phyloP scores from a whole-genome alignment of 1,140 invertebrate species.

The Caenorhabditis latens region DNA sequence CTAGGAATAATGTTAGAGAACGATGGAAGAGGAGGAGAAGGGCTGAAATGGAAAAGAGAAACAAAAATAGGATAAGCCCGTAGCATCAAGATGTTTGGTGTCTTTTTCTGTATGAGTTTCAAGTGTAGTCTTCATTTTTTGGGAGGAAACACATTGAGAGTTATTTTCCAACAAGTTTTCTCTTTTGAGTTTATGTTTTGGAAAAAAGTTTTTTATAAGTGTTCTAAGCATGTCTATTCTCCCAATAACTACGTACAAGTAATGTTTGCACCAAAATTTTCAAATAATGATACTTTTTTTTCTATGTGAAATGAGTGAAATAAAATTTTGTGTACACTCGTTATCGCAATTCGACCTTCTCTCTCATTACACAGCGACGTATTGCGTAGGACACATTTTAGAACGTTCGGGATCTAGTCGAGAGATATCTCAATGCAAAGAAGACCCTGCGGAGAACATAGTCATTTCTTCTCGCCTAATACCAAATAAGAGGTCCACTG shows the following conservation, averaged over 20 bases:
- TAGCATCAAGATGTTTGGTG: background rate
- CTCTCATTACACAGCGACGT: too few relatives aligned
- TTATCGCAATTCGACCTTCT: background rate
- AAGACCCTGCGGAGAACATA: background rate
- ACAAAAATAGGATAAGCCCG: constrained; percentile 23
- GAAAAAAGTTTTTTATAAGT: too few relatives aligned
- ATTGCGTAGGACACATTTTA: background rate
- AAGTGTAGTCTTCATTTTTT: too few relatives aligned
- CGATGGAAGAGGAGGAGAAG: background rate
- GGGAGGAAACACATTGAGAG: too few relatives aligned
- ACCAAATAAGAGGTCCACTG: background rate
- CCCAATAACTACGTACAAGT: too few relatives aligned
- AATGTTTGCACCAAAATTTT: too few relatives aligned
- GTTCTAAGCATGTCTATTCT: too few relatives aligned
- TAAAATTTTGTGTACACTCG: too few relatives aligned
- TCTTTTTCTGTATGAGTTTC: background rate
- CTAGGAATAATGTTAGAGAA: background rate
- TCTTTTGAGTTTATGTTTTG: background rate
- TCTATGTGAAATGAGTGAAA: too few relatives aligned
- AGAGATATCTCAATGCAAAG: too few relatives aligned
- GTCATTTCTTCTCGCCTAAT: background rate
- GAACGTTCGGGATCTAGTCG: background rate
- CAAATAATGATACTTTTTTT: too few relatives aligned
- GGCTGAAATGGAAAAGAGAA: background rate
- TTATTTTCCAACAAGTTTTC: too few relatives aligned